phyloP scores from a whole-genome alignment of 2,888 invertebrate genomes.

The Dorcus parallelipipedus region DNA sequence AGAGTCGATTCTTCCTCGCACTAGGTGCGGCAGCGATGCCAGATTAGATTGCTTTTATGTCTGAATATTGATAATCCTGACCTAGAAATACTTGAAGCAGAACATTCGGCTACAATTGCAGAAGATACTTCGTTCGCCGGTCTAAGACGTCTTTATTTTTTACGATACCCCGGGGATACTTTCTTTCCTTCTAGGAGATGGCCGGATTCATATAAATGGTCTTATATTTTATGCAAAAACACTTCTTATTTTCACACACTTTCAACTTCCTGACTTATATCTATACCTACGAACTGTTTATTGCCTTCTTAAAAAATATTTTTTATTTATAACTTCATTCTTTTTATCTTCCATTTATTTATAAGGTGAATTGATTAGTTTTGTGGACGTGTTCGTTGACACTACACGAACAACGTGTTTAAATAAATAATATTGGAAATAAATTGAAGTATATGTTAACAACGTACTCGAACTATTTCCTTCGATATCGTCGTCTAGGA shows the following conservation, averaged over 20 bases:
- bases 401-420: no score
- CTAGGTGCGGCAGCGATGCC: background rate
- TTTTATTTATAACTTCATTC: no score
- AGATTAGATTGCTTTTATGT: slow-evolving; percentile 1
- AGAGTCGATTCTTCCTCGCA: slow-evolving; percentile 13
- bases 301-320: no score
- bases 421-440: no score
- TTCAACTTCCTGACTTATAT: background rate
- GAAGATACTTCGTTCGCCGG: background rate
- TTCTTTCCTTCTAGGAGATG: background rate
- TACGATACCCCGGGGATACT: background rate
- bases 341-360: no score
- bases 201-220: background rate
- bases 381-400: no score
- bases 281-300: no score
- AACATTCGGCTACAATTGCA: background rate
- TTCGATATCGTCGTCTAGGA: no score
- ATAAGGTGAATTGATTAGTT: no score
- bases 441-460: no score
- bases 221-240: background rate
- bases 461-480: no score
- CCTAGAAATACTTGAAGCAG: background rate
- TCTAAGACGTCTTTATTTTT: background rate
- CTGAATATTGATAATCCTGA: slow-evolving; percentile 2
- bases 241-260: background rate